Conservation (phyloP, 92 coral and sea anemone genomes). For the Galaxea fascicularis region DNA sequence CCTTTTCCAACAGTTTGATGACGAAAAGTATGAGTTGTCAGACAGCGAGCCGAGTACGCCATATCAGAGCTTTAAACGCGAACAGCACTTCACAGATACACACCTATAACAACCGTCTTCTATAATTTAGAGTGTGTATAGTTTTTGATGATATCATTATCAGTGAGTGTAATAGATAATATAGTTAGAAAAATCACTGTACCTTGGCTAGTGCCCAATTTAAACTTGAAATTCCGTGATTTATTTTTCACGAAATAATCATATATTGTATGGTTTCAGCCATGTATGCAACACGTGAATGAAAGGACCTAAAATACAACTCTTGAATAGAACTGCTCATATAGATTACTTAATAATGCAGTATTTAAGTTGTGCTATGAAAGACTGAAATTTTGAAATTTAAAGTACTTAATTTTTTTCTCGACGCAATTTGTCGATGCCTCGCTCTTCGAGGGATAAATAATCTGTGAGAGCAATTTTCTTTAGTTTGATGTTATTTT, state of each 20-base stretch:
- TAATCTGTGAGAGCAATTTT: background rate
- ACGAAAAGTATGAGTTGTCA: conserved; percentile 73
- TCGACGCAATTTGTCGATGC: background rate
- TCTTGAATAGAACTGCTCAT: too few species aligned
- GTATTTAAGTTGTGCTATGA: background rate
- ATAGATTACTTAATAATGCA: too few species aligned
- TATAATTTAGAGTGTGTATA: background rate
- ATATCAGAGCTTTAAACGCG: conserved; percentile 71
- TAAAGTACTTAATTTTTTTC: background rate
- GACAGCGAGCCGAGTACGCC: conserved; percentile 82
- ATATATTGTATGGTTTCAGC: too few species aligned
- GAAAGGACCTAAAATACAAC: too few species aligned
- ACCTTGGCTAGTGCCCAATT: too few species aligned
- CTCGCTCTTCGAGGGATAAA: background rate
- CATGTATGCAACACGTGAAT: too few species aligned
- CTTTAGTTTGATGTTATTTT: background rate
- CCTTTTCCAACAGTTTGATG: conserved; percentile 63
- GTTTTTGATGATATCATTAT: background rate
- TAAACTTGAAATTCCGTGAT: too few species aligned
- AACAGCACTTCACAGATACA: conserved; percentile 85
- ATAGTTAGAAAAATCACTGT: too few species aligned
- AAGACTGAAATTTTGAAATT: background rate
- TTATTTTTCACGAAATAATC: too few species aligned
- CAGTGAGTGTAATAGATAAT: background rate
- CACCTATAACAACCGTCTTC: conserved; percentile 53